Evolutionary conservation across 2,113 vertebrate genomes (phyloP).

Genomic region (Cepphus grylle): DNA sequence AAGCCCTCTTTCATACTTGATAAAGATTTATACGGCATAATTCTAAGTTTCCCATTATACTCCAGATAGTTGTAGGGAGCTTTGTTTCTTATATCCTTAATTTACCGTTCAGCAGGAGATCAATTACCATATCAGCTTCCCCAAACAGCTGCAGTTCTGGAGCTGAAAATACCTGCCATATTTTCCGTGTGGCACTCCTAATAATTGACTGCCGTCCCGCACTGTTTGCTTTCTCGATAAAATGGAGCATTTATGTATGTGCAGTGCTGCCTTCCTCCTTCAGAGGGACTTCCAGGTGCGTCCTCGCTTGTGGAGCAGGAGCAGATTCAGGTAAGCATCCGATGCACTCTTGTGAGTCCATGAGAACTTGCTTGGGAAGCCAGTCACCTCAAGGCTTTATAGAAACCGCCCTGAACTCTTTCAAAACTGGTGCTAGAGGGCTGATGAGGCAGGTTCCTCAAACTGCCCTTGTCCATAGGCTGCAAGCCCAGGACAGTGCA

Average conservation of each 20-base stretch:
- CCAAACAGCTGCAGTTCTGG: background rate
- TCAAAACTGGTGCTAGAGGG: background rate
- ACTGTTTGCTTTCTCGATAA: background rate
- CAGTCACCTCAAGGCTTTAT: background rate
- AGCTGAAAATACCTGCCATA: background rate
- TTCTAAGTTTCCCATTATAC: background rate
- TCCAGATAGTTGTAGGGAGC: background rate
- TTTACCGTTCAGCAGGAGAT: background rate
- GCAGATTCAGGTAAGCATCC: background rate
- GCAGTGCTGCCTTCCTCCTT: background rate
- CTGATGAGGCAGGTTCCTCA: background rate
- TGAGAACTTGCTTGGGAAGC: rapidly evolving
- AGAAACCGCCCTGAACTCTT: background rate
- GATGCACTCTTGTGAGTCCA: background rate
- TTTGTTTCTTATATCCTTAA: background rate
- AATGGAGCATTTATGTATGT: rapidly evolving
- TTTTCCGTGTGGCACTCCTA: rapidly evolving
- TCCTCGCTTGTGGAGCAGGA: background rate
- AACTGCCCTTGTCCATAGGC: no score
- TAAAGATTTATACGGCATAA: background rate
- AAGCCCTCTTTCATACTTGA: background rate
- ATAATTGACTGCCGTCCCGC: background rate
- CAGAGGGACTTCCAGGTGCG: background rate
- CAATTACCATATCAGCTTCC: background rate
- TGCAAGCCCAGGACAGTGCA: background rate